Evolutionary conservation across 2,888 invertebrate species (phyloP).

Genomic region (Tipula lateralis): DNA sequence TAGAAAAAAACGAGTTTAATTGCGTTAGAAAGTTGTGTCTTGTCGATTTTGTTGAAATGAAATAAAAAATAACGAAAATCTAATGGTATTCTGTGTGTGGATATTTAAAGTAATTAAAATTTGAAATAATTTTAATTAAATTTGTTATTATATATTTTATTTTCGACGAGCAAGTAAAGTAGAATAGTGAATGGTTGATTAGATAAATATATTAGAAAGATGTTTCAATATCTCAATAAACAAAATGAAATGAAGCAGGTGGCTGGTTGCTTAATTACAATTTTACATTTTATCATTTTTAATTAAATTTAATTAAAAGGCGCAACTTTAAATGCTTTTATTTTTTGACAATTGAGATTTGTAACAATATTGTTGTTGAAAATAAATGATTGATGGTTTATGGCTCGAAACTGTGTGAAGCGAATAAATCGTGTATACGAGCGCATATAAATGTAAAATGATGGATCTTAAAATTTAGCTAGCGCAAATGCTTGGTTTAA

Average conservation of each 20-base stretch:
- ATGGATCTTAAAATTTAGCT: too few relatives aligned
- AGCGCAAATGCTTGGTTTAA: background rate
- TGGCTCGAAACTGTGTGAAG: background rate
- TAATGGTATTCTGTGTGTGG: background rate
- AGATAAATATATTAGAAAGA: background rate
- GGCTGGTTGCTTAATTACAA: background rate
- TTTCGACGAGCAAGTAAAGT: background rate
- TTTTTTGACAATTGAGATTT: too few relatives aligned
- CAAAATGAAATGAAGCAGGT: background rate
- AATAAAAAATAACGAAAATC: background rate
- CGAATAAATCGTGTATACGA: background rate
- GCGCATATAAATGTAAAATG: too few relatives aligned
- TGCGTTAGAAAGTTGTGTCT: background rate
- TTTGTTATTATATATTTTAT: background rate
- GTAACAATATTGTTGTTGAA: background rate
- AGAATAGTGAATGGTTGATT: background rate
- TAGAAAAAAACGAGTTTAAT: background rate
- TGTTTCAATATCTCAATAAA: background rate
- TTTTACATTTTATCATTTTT: background rate
- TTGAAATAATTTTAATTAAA: background rate
- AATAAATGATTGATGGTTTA: background rate
- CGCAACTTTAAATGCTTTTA: background rate
- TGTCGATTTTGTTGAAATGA: background rate
- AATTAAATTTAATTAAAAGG: background rate
- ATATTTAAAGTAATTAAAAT: background rate